Percentiles rank a stretch among this genome's conserved stretches.
Conservation (phyloP, 2,888 invertebrate species). For the Hyposoter didymator region DNA sequence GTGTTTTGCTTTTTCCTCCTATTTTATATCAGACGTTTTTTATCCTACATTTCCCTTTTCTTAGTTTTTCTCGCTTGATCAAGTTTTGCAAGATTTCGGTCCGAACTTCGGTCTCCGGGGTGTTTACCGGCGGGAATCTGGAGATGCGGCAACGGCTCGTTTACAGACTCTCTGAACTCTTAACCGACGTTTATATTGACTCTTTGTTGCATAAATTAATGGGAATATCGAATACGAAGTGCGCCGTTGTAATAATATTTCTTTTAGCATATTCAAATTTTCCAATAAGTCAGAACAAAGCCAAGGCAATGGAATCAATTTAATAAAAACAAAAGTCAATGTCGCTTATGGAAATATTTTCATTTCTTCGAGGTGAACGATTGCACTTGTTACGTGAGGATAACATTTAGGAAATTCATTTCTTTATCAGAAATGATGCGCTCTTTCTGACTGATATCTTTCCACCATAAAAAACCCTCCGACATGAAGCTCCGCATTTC, state of each 20-base stretch:
- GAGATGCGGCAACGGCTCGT: not conserved
- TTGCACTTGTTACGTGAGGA: not conserved
- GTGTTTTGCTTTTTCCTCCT: not conserved
- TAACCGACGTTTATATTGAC: not conserved
- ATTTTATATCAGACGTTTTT: not conserved
- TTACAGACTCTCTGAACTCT: constrained; percentile 12
- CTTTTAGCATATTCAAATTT: not conserved
- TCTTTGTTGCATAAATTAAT: not conserved
- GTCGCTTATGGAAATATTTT: not conserved
- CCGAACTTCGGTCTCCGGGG: constrained; percentile 16
- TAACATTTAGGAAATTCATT: not conserved
- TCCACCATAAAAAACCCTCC: not conserved
- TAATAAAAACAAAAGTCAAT: not conserved
- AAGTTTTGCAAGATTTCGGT: constrained; percentile 8
- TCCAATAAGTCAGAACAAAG: not conserved
- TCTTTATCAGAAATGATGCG: not conserved
- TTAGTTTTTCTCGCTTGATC: constrained; percentile 7
- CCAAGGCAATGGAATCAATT: not conserved
- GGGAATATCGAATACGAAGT: not conserved
- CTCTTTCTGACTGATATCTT: not conserved
- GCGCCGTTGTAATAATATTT: not conserved
- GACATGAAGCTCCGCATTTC: no score
- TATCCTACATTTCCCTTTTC: not conserved
- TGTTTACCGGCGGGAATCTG: not conserved
- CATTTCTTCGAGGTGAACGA: not conserved